A percentile compares a stretch with the other conserved stretches of the same genome.
Conservation (phyloP, 2,888 invertebrate species). For the Cinara cedri region DNA sequence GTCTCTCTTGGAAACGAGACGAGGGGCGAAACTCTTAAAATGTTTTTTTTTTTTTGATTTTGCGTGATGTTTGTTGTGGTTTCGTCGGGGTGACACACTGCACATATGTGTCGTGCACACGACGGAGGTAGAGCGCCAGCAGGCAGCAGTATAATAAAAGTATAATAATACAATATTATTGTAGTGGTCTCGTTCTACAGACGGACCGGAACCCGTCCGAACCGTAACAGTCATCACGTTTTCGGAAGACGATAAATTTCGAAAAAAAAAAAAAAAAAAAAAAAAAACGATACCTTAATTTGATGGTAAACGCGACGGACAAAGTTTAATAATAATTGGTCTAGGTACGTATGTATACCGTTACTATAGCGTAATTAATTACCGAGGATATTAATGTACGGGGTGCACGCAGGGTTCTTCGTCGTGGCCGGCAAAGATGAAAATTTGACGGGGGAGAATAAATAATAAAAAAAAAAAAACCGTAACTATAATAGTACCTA, state of each 20-base stretch:
- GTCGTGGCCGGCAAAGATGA: background rate
- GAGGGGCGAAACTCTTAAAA: conserved; percentile 47
- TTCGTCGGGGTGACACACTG: conserved; percentile 1
- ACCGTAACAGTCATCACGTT: background rate
- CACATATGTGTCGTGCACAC: background rate
- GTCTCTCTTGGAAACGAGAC: conserved; percentile 37
- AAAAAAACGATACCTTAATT: conserved; percentile 15
- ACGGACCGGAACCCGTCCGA: conserved; percentile 15
- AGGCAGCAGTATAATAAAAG: background rate
- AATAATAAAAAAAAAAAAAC: conserved; percentile 1
- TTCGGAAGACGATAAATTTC: conserved; percentile 28
- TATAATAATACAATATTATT: too few species aligned
- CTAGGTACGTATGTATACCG: background rate
- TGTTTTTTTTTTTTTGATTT: conserved; percentile 40
- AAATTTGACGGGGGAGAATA: background rate
- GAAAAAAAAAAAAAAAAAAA: background rate
- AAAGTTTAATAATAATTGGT: conserved; percentile 9
- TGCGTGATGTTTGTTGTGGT: conserved; percentile 36
- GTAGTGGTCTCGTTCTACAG: background rate
- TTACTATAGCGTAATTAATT: conserved; percentile 26
- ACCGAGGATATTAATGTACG: background rate
- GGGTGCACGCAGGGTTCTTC: conserved; percentile 16
- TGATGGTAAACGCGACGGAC: background rate
- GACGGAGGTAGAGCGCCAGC: background rate
- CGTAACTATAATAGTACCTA: too few species aligned